Percentiles rank a stretch among this genome's conserved stretches.
Conservation (phyloP, 92 coral and sea anemone genomes). For the Ricordea florida region DNA sequence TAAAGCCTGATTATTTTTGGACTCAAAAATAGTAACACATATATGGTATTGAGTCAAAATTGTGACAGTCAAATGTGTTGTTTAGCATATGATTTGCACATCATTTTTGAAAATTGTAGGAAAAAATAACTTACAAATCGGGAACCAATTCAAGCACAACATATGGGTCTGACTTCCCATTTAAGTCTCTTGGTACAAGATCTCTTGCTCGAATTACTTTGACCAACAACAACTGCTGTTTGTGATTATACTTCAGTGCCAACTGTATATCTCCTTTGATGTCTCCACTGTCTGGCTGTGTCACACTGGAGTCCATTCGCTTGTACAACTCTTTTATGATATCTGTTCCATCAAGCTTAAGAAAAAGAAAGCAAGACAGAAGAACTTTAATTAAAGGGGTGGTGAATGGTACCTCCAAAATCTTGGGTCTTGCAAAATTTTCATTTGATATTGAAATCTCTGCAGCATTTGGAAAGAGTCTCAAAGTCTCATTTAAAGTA, state of each 20-base stretch:
- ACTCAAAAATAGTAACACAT: no score
- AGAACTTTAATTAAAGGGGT: background rate
- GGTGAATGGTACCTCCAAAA: no score
- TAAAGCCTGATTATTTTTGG: no score
- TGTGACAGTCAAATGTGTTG: no score
- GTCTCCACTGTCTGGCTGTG: conserved; percentile 92
- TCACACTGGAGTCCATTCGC: conserved; percentile 93
- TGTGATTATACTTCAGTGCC: conserved; percentile 84
- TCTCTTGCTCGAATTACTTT: conserved; percentile 93
- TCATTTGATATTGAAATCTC: no score
- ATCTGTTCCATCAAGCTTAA: conserved; percentile 93
- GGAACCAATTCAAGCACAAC: conserved; percentile 87
- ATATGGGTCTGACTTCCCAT: conserved; percentile 98
- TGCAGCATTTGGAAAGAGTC: no score
- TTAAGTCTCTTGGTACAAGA: conserved; percentile 86
- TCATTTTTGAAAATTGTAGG: background rate
- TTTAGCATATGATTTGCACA: no score
- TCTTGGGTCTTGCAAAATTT: no score
- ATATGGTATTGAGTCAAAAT: no score
- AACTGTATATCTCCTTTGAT: conserved; percentile 89
- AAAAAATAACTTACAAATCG: conserved; percentile 64
- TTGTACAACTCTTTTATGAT: conserved; percentile 90
- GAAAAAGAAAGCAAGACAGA: no score
- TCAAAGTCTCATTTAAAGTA: no score
- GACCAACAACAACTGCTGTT: conserved; percentile 78